Conservation (phyloP, 2,113 vertebrate species). For the Erythrocercus mccallii region DNA sequence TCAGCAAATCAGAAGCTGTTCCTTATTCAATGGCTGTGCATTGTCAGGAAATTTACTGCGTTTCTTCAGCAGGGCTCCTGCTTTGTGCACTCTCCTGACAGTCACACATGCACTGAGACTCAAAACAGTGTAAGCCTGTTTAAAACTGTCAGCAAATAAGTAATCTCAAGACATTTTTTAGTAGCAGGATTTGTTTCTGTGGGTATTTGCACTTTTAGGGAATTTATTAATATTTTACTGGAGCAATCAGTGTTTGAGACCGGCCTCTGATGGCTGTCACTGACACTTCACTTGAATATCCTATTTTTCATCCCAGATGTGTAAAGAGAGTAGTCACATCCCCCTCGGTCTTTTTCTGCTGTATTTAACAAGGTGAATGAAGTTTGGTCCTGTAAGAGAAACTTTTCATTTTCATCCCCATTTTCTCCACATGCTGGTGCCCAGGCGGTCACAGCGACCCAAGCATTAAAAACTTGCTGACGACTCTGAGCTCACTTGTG, state of each 20-base stretch:
- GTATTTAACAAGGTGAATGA: neutral
- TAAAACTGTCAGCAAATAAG: neutral
- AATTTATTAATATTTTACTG: neutral
- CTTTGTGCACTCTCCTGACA: neutral
- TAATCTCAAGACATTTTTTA: neutral
- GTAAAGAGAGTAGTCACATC: neutral
- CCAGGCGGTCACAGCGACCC: rapidly evolving
- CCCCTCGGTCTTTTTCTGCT: neutral
- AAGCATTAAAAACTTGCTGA: neutral
- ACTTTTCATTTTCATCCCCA: neutral
- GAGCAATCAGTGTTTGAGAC: neutral
- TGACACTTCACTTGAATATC: neutral
- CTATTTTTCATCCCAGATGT: neutral
- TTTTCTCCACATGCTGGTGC: neutral
- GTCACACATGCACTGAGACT: neutral
- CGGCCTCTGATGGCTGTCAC: neutral
- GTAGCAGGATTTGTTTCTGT: neutral
- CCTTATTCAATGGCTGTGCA: neutral
- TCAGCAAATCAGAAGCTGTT: neutral
- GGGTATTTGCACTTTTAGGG: neutral
- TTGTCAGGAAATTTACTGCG: neutral
- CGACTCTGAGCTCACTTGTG: neutral
- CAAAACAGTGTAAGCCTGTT: neutral
- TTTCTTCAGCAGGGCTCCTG: neutral
- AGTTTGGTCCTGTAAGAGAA: neutral